phyloP scores from a whole-genome alignment of 1,140 invertebrate genomes.

The Pseudomyrmex cubaensis region DNA sequence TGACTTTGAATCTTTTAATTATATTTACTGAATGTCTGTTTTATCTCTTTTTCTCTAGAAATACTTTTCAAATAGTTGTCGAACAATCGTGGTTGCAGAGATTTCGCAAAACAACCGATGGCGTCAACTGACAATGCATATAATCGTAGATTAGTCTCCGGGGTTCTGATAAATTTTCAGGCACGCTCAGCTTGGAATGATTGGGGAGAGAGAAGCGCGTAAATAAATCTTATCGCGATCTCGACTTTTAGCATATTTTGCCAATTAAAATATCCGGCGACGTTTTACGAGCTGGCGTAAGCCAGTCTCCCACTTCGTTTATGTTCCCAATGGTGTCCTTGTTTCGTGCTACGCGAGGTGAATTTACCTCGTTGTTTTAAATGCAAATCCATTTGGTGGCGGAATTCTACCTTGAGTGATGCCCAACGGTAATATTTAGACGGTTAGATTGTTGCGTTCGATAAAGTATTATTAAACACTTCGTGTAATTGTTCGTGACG shows the following conservation, averaged over 20 bases:
- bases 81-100: not conserved
- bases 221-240: slow-evolving; percentile 77
- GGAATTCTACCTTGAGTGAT: slow-evolving; percentile 38
- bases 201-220: slow-evolving; percentile 45
- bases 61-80: not conserved
- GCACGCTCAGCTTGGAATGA: slow-evolving; percentile 41
- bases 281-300: slow-evolving; percentile 72
- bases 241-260: slow-evolving; percentile 78
- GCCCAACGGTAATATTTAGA: slow-evolving; percentile 13
- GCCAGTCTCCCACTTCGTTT: slow-evolving; percentile 64
- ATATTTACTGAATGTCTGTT: too few relatives aligned
- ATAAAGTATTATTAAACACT: slow-evolving; percentile 15
- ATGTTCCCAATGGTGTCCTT: slow-evolving; percentile 70
- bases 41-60: too few relatives aligned
- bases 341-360: slow-evolving; percentile 66
- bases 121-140: not conserved
- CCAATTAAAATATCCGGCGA: slow-evolving; percentile 77
- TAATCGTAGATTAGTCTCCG: slow-evolving; percentile 28
- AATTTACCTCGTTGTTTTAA: slow-evolving; percentile 72
- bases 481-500: not conserved
- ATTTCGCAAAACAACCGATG: not conserved
- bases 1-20: too few relatives aligned
- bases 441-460: not conserved
- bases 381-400: slow-evolving; percentile 68
- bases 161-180: slow-evolving; percentile 68